These are phyloP conservation scores for Leucoraja ocellata DNA, from an alignment of 2,797 vertebrate genomes.

Conservation along the genomic window DNA sequence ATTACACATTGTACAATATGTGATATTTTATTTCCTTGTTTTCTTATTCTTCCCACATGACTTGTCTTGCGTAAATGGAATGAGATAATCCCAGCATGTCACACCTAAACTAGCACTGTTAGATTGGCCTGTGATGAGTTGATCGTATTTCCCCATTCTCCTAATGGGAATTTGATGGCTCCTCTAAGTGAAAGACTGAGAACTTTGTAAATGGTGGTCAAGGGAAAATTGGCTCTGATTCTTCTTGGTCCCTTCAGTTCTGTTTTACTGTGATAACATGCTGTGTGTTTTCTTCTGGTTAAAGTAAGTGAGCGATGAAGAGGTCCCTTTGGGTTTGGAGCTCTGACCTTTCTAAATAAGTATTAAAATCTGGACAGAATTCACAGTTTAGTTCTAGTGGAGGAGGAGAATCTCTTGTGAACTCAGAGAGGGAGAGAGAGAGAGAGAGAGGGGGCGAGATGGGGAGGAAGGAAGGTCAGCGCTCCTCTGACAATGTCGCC, in stretches of 20 bases:
- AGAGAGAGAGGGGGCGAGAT: no score
- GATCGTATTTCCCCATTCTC: not conserved
- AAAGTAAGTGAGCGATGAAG: not conserved
- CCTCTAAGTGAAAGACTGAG: not conserved
- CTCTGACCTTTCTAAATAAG: not conserved
- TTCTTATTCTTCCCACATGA: not conserved
- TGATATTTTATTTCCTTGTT: not conserved
- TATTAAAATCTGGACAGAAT: not conserved
- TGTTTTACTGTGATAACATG: not conserved
- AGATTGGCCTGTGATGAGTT: not conserved
- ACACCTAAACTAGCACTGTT: not conserved
- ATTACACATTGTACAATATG: not conserved
- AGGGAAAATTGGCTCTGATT: not conserved
- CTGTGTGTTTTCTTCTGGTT: not conserved
- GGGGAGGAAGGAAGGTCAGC: no score
- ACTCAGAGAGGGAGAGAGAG: no score
- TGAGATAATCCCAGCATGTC: not conserved
- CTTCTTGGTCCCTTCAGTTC: not conserved
- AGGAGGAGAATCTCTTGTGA: not conserved
- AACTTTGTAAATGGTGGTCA: not conserved
- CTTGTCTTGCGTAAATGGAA: not conserved
- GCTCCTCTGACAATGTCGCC: no score
- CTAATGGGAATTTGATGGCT: slow-evolving; percentile 1
- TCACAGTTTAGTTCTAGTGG: not conserved
- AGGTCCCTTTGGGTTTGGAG: not conserved